Base-by-base conservation (phyloP, 2,113 vertebrate species). In the Physeter macrocephalus region DNA sequence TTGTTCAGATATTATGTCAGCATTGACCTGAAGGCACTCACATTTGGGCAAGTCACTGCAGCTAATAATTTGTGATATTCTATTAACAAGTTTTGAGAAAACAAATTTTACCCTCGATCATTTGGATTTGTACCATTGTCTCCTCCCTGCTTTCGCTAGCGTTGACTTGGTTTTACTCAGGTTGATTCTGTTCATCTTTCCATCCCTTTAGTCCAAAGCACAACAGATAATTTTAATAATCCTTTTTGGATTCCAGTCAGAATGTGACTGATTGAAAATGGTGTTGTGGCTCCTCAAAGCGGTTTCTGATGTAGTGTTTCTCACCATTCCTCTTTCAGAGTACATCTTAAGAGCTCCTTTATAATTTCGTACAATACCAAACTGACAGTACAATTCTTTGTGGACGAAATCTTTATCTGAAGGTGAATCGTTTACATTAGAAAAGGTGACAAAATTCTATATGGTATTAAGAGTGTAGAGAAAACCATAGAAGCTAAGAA, bases 21-120 rank as follows among this genome's bases (percentile, higher is more conserved):
- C 18, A n/a, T 77, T 75, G 97, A 97, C 97, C 96, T 97, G 92
- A 97, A 95, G 96, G 96, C 96, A 93, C 71, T 96, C 88, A 96
- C 95, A 97, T 96, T 97, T 97, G 62, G 31, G 89, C 95, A 97
- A 96, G 97, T 97, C 89, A 97, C 59, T 96, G 97, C 88, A 97
- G 90, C 93, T 86, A 95, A 29, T 97, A 88, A 97, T 98, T 97
- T 97, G 97, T 94, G 82, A 96, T 96, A 88, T 81, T 85, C 96
- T 95, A n/a, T 49, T 61, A 84, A 62, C 59, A 80, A 97, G 93
- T 62, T 69, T 54, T 95, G 93, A 97, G 94, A 71, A 96, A 98
- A 90, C 34, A 90, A 69, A 69, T 93, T 82, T 62, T 96, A 94
- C 59, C 41, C 97, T 71, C 43, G 71, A 89, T 41, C 88, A 95